phyloP scores from a whole-genome alignment of 1,140 invertebrate species.

The Rhynchophorus ferrugineus region DNA sequence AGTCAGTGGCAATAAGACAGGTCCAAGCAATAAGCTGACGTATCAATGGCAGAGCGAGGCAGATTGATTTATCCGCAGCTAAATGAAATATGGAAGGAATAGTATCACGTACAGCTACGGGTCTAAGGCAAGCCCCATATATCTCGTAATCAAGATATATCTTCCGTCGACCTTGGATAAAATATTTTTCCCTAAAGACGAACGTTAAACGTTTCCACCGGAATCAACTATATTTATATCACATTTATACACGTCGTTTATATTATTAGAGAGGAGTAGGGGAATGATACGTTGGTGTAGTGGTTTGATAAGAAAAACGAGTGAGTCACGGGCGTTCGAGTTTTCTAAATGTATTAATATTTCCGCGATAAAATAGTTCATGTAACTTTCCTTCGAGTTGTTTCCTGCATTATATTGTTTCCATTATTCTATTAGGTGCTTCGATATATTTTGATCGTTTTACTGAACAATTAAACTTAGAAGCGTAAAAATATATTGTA shows the following conservation, averaged over 20 bases:
- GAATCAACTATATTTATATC: slow-evolving; percentile 33
- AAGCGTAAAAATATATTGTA: too few relatives aligned
- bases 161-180: slow-evolving; percentile 32
- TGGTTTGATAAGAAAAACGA: not conserved
- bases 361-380: too few relatives aligned
- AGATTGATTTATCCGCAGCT: slow-evolving; percentile 38
- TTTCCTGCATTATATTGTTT: too few relatives aligned
- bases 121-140: slow-evolving; percentile 10
- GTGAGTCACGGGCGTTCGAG: too few relatives aligned
- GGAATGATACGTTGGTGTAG: not conserved
- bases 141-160: slow-evolving; percentile 37
- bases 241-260: slow-evolving; percentile 15
- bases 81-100: slow-evolving; percentile 37
- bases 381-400: too few relatives aligned
- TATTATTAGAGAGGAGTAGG: slow-evolving; percentile 25
- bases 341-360: too few relatives aligned
- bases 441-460: too few relatives aligned
- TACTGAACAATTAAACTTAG: too few relatives aligned
- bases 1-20: too few relatives aligned
- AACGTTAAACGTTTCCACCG: slow-evolving; percentile 26
- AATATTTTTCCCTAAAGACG: slow-evolving; percentile 33
- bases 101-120: slow-evolving; percentile 30
- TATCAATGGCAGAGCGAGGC: slow-evolving; percentile 28
- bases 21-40: slow-evolving; percentile 26
- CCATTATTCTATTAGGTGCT: too few relatives aligned